These are phyloP conservation scores for Tangachromis dhanisi DNA, from an alignment of 2,113 vertebrate species.

Conservation along the genomic window DNA sequence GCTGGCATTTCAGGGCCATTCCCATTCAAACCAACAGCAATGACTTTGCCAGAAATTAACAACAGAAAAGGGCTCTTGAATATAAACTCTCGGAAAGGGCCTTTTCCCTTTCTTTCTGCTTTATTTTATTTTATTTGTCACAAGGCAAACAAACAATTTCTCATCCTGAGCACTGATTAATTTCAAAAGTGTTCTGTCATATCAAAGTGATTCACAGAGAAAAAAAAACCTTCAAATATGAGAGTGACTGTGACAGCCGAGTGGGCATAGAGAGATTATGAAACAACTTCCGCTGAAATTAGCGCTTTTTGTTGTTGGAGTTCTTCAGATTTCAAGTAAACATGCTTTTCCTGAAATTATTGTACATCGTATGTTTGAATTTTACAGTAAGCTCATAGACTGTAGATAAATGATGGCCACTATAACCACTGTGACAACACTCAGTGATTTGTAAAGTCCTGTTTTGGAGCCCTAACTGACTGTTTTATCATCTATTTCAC, in stretches of 20 bases:
- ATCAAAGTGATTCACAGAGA: neutral
- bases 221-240: neutral
- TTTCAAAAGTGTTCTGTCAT: constrained; percentile 19
- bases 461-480: neutral
- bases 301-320: neutral
- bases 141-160: constrained; percentile 32
- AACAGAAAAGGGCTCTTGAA: neutral
- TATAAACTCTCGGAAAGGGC: constrained; percentile 6
- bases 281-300: neutral
- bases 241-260: neutral
- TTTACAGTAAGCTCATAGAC: neutral
- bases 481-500: neutral
- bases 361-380: neutral
- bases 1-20: constrained; percentile 36
- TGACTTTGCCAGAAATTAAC: neutral
- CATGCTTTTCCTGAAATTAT: neutral
- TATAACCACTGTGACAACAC: neutral
- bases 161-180: constrained; percentile 21
- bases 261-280: neutral
- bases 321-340: neutral
- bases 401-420: neutral
- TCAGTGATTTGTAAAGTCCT: neutral
- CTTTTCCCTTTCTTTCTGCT: constrained; percentile 19
- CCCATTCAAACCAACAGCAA: constrained; percentile 26
- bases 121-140: constrained; percentile 34